Percentiles rank a stretch among this genome's conserved stretches.
Evolutionary conservation across 1,140 invertebrate genomes (phyloP).

Genomic region (Bombus impatiens): DNA sequence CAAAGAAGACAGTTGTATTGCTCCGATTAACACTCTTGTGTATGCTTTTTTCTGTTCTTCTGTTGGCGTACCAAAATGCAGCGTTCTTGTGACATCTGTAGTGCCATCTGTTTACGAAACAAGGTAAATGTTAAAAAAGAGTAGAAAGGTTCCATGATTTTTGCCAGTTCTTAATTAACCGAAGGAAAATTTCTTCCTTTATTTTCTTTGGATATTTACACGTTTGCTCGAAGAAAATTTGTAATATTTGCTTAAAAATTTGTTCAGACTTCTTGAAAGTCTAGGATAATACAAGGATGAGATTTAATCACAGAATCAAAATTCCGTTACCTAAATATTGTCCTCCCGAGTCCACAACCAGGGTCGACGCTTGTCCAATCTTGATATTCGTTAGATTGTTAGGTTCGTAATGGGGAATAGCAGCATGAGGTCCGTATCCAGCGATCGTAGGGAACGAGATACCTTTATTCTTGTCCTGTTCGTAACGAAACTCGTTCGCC

Average conservation of each 20-base stretch:
- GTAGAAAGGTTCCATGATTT: neutral
- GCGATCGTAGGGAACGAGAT: slow-evolving; percentile 94
- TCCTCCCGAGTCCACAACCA: slow-evolving; percentile 89
- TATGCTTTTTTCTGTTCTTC: slow-evolving; percentile 90
- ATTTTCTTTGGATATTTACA: no score
- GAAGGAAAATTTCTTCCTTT: neutral
- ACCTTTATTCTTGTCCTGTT: slow-evolving; percentile 87
- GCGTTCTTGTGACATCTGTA: slow-evolving; percentile 95
- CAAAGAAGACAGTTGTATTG: slow-evolving; percentile 88
- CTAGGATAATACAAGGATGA: no score
- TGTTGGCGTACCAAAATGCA: slow-evolving; percentile 93
- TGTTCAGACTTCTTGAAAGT: no score
- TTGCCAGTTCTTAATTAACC: neutral
- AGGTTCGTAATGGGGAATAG: slow-evolving; percentile 95
- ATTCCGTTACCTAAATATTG: slow-evolving; percentile 85
- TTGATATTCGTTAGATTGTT: slow-evolving; percentile 87
- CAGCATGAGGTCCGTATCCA: slow-evolving; percentile 93
- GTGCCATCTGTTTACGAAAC: slow-evolving; percentile 88
- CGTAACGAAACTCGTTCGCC: slow-evolving; percentile 86
- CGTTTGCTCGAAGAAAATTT: no score
- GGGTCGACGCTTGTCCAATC: slow-evolving; percentile 87
- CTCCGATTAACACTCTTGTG: slow-evolving; percentile 94
- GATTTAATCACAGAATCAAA: neutral
- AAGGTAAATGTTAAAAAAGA: slow-evolving; percentile 31
- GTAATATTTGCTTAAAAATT: no score